These are phyloP conservation scores for Uloborus diversus DNA, from an alignment of 1,140 invertebrate genomes.

Conservation along the genomic window DNA sequence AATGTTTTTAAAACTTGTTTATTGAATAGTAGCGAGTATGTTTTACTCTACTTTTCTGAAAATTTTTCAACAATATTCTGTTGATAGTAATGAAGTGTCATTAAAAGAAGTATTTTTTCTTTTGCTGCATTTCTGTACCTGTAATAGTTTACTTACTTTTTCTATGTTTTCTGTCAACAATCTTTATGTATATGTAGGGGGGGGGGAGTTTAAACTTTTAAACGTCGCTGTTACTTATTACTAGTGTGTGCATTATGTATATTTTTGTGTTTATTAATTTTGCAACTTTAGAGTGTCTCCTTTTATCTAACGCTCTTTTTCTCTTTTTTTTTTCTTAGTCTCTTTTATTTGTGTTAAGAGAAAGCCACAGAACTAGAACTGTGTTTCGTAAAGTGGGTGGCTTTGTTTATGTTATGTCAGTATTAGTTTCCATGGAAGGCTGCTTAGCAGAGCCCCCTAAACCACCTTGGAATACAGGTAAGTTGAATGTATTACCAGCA, in stretches of 20 bases:
- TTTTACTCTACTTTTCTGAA: no score
- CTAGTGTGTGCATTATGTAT: no score
- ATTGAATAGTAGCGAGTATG: no score
- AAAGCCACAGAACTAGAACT: conserved; percentile 93
- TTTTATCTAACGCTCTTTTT: background rate
- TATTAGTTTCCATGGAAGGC: conserved; percentile 91
- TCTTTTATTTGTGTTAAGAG: conserved; percentile 85
- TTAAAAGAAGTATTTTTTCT: no score
- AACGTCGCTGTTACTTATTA: no score
- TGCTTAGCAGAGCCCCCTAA: conserved; percentile 71
- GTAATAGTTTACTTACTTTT: background rate
- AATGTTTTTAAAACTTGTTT: background rate
- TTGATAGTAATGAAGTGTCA: no score
- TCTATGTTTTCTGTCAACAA: background rate
- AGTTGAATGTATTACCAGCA: no score
- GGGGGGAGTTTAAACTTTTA: no score
- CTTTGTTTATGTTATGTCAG: conserved; percentile 96
- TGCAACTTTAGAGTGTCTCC: background rate
- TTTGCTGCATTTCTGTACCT: background rate
- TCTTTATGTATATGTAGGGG: no score
- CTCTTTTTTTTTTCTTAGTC: conserved; percentile 67
- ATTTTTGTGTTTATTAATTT: background rate
- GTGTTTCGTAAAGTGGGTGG: conserved; percentile 98
- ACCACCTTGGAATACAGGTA: conserved; percentile 66
- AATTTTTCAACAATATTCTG: no score